phyloP scores from a whole-genome alignment of 2,888 invertebrate genomes.

The Perithous albicinctus region DNA sequence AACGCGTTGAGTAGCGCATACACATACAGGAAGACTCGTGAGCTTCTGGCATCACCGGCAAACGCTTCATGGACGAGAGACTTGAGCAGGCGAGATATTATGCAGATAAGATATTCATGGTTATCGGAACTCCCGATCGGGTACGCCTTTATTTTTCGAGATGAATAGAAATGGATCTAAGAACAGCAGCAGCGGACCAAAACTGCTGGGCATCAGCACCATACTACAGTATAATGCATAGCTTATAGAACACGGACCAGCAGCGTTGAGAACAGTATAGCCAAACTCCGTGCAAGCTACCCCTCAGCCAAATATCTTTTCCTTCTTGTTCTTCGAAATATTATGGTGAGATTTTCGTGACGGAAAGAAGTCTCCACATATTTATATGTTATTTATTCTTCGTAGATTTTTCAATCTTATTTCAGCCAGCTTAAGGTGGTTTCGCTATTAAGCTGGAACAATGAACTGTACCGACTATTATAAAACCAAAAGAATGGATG shows the following conservation, averaged over 20 bases:
- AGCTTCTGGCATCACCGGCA: constrained; percentile 30
- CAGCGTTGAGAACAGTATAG: neutral
- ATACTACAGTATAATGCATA: constrained; percentile 22
- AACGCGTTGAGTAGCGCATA: neutral
- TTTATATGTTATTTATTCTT: neutral
- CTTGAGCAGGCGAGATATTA: constrained; percentile 72
- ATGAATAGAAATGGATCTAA: constrained; percentile 79
- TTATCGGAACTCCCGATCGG: constrained; percentile 80
- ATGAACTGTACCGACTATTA: too few species aligned
- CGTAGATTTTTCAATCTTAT: neutral
- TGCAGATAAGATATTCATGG: constrained; percentile 81
- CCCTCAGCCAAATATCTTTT: neutral
- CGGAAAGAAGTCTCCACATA: neutral
- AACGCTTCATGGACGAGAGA: constrained; percentile 31
- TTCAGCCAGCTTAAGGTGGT: neutral
- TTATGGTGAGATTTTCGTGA: neutral
- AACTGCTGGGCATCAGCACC: constrained; percentile 30
- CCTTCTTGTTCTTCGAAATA: neutral
- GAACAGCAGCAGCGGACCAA: constrained; percentile 38
- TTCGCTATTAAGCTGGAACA: too few species aligned
- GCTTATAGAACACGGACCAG: neutral
- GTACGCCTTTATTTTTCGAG: constrained; percentile 79
- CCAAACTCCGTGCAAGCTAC: neutral
- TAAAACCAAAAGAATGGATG: too few species aligned
- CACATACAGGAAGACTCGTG: constrained; percentile 12